These are phyloP conservation scores for Minunthozetes semirufus DNA, from an alignment of 2,888 invertebrate genomes.

Conservation along the genomic window DNA sequence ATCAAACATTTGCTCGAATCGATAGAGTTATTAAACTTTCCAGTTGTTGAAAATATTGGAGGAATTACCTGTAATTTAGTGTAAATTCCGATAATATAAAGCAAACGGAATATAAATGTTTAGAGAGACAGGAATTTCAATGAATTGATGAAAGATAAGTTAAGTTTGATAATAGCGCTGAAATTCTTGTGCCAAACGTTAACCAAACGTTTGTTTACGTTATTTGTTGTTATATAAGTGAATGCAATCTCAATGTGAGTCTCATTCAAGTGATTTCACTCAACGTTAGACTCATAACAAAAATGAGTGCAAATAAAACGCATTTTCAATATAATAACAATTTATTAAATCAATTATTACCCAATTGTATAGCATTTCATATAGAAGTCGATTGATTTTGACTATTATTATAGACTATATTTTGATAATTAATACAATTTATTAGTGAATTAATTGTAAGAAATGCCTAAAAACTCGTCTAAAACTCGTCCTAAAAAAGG, in stretches of 20 bases:
- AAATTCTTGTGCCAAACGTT: too few relatives aligned
- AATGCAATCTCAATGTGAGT: not conserved
- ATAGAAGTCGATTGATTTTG: not conserved
- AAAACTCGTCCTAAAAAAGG: not conserved
- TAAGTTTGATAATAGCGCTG: too few relatives aligned
- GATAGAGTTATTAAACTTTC: constrained; percentile 23
- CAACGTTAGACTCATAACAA: not conserved
- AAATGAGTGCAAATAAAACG: constrained; percentile 20
- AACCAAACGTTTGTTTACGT: too few relatives aligned
- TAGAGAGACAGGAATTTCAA: too few relatives aligned
- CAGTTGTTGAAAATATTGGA: too few relatives aligned
- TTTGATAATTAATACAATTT: not conserved
- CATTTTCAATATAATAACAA: constrained; percentile 1
- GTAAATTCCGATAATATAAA: too few relatives aligned
- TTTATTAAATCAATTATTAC: constrained; percentile 5
- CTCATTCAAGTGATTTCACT: not conserved
- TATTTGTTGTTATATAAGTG: too few relatives aligned
- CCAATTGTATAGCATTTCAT: not conserved
- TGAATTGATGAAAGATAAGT: too few relatives aligned
- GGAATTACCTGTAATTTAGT: too few relatives aligned
- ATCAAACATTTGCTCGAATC: constrained; percentile 23
- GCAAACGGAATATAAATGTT: too few relatives aligned
- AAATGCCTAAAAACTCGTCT: constrained; percentile 16
- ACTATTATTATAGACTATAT: not conserved
- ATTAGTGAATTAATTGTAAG: not conserved